Base-by-base conservation (phyloP, 1,140 invertebrate genomes). In the Phthorimaea operculella region DNA sequence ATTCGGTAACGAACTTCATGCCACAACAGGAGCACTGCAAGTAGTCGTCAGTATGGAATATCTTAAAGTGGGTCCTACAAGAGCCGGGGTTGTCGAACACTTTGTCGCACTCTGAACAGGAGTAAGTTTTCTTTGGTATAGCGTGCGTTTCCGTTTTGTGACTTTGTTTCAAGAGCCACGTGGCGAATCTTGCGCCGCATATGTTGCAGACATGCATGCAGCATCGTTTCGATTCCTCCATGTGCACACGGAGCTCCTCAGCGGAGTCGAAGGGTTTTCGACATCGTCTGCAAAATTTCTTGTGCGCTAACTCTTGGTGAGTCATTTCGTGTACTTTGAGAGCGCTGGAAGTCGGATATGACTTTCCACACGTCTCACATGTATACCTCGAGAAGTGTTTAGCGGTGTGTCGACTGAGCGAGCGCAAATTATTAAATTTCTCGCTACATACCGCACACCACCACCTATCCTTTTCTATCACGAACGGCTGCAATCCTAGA, bases 351-450 rank as follows among this genome's bases (percentile, higher is more conserved):
- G 48, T 50, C 9, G 48, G 11, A 50, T 50, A 50, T 33, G 48
- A 50, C 51, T 76, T 77, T 0, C 80, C 80, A 52, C 80, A 83
- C 6, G 62, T 64, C 9, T 81, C 76, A 50, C 80, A 83, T 0
- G 72, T 79, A 44, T 69, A 74, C 44, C 74, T 82, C 16, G 69
- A 67, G 34, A 73, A 79, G 45, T 79, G 76, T 9, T 61, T 66
- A 14, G 65, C 68, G 0, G 76, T 82, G 48, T 82, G 79, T 9
- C 71, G 57, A 21, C 71, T 74, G 0, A 82, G 60, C 11, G 71
- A 60, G 9, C 75, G 55, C 1, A 82, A 34, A 18, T 64, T 66
- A 0, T 70, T 64, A 17, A 72, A 59, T 52, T 79, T 79, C 0
- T 56, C 21, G 1, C 52, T 34, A 67, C 60, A 82, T 0, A 59